Evolutionary conservation across 2,888 invertebrate genomes (phyloP), one percentile per base, ranked within the genome.

Genomic region (Hirtodrosophila trivittata): DNA sequence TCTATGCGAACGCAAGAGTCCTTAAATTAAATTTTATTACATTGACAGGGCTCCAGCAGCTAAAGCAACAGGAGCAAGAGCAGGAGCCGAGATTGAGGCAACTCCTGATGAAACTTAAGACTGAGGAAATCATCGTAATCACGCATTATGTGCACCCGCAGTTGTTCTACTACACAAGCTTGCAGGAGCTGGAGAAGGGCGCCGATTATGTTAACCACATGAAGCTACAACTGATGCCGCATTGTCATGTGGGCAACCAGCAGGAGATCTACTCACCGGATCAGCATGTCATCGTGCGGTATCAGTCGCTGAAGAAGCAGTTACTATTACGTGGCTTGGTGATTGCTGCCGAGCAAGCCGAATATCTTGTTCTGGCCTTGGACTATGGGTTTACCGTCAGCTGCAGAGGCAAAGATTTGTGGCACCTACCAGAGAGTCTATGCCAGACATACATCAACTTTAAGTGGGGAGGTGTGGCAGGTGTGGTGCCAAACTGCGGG

Each of bases 311-410:
- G 2, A 16, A 3, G 3, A 1, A 18, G 3, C 4, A 16, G 0
- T 72, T 65, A 16, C 18, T 51, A 3, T 3, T 86, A 16, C 73
- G 86, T 12, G 83, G 73, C 4, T 4, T 49, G 4, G 56, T 85
- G 1, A 1, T 18, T 1, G 7, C 3, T 0, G 2, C 9, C 1
- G 1, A n/a, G 6, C 3, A 16, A 1, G 26, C 41, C 1, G 25
- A 49, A n/a, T 83, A 75, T 41, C 3, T 78, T 1, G 69, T 82
- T 3, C 55, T 42, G 60, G 39, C 64, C 0, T 1, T 54, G 1
- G 86, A 80, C 28, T 85, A 72, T 25, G 86, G 83, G 3, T 72
- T 80, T n/a, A 32, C 10, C 5, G 16, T 86, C 1, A 37, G 13
- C 1, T 73, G 75, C 42, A 4, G 9, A 0, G n/a, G 7, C 0